Conservation (phyloP, 2,888 invertebrate genomes). For the Lithosia quadra region DNA sequence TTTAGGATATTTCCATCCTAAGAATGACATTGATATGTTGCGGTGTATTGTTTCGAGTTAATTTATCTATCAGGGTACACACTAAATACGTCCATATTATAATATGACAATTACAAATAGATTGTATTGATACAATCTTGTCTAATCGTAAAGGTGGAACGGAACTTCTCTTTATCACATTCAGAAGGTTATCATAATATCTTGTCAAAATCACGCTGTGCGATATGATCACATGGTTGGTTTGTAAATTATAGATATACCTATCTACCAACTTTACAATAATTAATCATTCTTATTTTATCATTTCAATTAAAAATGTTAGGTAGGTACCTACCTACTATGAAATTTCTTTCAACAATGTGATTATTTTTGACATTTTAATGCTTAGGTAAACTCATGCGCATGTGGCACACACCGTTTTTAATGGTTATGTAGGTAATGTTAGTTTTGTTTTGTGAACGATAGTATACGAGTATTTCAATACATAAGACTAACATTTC, state of each 20-base stretch:
- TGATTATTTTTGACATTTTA: conserved; percentile 8
- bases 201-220: neutral
- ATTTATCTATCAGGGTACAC: neutral
- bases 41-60: too few relatives aligned
- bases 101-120: neutral
- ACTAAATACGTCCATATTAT: neutral
- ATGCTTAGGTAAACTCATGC: neutral
- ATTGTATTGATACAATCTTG: too few relatives aligned
- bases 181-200: conserved; percentile 8
- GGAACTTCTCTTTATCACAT: conserved; percentile 2
- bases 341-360: neutral
- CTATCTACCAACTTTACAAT: neutral
- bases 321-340: too few relatives aligned
- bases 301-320: conserved; percentile 5
- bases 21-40: neutral
- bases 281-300: conserved; percentile 6
- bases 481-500: too few relatives aligned
- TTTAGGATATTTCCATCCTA: conserved; percentile 14
- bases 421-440: neutral
- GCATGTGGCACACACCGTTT: neutral
- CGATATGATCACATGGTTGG: conserved; percentile 31
- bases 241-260: conserved; percentile 6
- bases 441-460: too few relatives aligned
- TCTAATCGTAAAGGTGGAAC: neutral
- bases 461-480: too few relatives aligned